A percentile compares a stretch with the other conserved stretches of the same genome.
phyloP scores from a whole-genome alignment of 2,113 vertebrate genomes.

The Glaucomys volans region DNA sequence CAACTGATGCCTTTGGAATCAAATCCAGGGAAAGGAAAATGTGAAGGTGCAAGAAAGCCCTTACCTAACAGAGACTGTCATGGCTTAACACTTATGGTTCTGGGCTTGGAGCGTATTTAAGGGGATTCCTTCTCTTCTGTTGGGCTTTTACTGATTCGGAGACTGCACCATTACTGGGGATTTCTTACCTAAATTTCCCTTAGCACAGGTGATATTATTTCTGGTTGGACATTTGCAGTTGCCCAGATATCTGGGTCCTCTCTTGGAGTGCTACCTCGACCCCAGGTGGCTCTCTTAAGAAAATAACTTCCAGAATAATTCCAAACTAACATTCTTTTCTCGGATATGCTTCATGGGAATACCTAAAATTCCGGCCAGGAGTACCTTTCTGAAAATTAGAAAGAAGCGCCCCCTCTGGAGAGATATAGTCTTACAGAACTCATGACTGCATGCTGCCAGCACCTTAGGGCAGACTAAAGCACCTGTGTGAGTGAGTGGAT shows the following conservation, averaged over 20 bases:
- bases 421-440: neutral
- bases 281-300: neutral
- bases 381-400: neutral
- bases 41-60: neutral
- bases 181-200: neutral
- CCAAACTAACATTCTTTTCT: conserved; percentile 1
- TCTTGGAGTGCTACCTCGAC: neutral
- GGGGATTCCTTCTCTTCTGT: neutral
- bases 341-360: neutral
- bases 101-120: neutral
- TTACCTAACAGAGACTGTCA: neutral
- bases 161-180: neutral
- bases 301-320: conserved; percentile 10
- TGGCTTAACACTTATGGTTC: neutral
- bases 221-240: neutral
- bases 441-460: neutral
- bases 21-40: neutral
- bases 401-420: neutral
- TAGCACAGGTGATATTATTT: neutral
- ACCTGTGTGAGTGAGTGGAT: neutral
- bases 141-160: neutral
- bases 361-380: neutral
- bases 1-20: neutral
- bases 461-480: neutral
- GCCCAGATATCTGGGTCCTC: neutral